phyloP scores from a whole-genome alignment of 2,888 invertebrate genomes.

The Acleris literana region DNA sequence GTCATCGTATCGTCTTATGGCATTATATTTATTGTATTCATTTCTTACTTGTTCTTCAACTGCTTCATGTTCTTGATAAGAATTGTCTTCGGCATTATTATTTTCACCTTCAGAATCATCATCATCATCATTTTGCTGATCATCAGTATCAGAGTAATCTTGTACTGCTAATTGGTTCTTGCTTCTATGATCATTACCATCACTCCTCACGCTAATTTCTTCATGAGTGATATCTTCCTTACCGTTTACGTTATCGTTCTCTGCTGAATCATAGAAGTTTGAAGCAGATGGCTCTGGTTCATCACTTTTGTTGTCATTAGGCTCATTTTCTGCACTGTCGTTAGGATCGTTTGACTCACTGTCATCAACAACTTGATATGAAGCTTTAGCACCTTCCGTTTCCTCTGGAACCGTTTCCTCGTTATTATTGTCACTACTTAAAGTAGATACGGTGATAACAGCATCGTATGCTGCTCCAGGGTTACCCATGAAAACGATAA shows the following conservation, averaged over 20 bases:
- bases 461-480: constrained; percentile 66
- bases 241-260: constrained; percentile 34
- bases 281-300: constrained; percentile 26
- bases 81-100: constrained; percentile 40
- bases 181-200: constrained; percentile 14
- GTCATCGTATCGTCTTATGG: constrained; percentile 52
- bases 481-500: constrained; percentile 70
- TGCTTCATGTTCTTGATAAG: constrained; percentile 39
- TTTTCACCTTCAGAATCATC: constrained; percentile 41
- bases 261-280: constrained; percentile 35
- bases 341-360: constrained; percentile 50
- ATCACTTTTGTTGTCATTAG: constrained; percentile 34
- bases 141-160: constrained; percentile 44
- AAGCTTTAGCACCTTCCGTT: constrained; percentile 7
- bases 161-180: constrained; percentile 35
- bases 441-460: constrained; percentile 68
- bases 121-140: constrained; percentile 41
- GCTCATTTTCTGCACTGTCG: constrained; percentile 50
- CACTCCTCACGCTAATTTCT: constrained; percentile 12
- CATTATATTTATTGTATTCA: constrained; percentile 54
- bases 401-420: constrained; percentile 37
- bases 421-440: constrained; percentile 42
- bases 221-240: constrained; percentile 38
- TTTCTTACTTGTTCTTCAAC: constrained; percentile 43
- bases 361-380: constrained; percentile 44